These are phyloP conservation scores for Pavo muticus DNA, from an alignment of 2,113 vertebrate species.

Conservation along the genomic window DNA sequence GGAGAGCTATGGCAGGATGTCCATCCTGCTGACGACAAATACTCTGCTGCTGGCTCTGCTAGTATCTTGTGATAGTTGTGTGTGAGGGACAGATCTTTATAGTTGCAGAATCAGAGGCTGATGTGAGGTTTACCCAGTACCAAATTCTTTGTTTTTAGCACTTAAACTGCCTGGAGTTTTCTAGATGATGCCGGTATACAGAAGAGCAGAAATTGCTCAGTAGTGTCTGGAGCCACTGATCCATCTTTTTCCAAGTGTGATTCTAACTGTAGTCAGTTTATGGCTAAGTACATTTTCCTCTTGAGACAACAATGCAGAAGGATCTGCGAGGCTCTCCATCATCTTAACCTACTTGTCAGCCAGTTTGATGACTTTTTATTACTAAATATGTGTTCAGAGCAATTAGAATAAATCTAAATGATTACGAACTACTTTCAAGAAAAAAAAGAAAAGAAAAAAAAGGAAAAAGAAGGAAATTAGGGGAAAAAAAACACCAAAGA, in stretches of 20 bases:
- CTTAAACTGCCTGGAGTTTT: not conserved
- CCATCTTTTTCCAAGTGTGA: not conserved
- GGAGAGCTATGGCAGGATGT: not conserved
- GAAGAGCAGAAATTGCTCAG: not conserved
- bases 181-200: not conserved
- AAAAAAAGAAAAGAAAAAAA: not conserved
- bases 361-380: conserved; percentile 61
- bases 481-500: not conserved
- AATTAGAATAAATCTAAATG: conserved; percentile 69
- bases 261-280: conserved; percentile 22
- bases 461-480: not conserved
- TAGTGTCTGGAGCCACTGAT: not conserved
- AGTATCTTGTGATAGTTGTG: not conserved
- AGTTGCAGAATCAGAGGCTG: not conserved
- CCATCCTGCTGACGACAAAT: not conserved
- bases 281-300: conserved; percentile 44
- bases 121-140: not conserved
- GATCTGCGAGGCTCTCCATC: conserved; percentile 44
- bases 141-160: not conserved
- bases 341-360: conserved; percentile 63
- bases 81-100: not conserved
- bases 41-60: not conserved
- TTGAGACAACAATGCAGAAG: conserved; percentile 20
- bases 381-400: conserved; percentile 45
- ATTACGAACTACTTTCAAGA: conserved; percentile 8